phyloP scores from a whole-genome alignment of 1,140 invertebrate genomes.

The Conus ventricosus region DNA sequence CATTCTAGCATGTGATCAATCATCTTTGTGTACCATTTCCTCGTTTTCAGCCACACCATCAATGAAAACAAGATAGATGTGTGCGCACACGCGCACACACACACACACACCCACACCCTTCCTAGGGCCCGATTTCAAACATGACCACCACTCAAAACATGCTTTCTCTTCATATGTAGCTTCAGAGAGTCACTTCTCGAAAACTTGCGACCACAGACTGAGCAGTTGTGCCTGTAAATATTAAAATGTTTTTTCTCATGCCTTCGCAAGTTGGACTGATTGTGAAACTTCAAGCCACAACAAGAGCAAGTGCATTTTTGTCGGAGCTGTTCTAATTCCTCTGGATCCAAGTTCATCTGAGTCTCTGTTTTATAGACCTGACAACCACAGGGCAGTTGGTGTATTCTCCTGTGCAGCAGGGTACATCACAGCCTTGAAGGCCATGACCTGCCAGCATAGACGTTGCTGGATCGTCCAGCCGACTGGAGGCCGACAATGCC shows the following conservation, averaged over 20 bases:
- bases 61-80: too few species aligned
- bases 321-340: not conserved
- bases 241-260: conserved; percentile 17
- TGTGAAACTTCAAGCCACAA: conserved; percentile 19
- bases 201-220: not conserved
- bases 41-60: too few species aligned
- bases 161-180: conserved; percentile 20
- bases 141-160: not conserved
- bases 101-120: too few species aligned
- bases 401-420: conserved; percentile 14
- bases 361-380: not conserved
- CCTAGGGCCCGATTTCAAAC: too few species aligned
- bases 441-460: not conserved
- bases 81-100: too few species aligned
- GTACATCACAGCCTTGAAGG: not conserved
- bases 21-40: too few species aligned
- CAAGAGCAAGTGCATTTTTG: conserved; percentile 2
- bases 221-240: conserved; percentile 12
- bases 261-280: not conserved
- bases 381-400: conserved; percentile 21
- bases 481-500: not conserved
- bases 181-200: conserved; percentile 15
- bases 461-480: not conserved
- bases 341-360: conserved; percentile 6
- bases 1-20: too few species aligned